phyloP scores from a whole-genome alignment of 1,140 invertebrate species.

The Acromyrmex echinatior region DNA sequence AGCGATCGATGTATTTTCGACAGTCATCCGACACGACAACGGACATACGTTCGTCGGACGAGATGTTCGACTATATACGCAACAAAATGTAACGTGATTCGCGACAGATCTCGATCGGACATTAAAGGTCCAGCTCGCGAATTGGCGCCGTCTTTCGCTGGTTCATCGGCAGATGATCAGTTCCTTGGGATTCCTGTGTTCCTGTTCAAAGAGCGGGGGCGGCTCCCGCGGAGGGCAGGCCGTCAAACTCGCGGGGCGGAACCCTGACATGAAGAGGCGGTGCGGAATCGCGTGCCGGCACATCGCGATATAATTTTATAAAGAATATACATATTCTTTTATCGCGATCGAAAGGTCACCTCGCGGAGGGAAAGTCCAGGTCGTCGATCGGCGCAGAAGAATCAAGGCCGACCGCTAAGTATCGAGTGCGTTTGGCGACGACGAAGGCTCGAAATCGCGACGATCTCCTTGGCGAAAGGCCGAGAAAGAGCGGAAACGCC shows the following conservation, averaged over 20 bases:
- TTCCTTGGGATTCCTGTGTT: constrained; percentile 84
- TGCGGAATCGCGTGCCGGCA: constrained; percentile 82
- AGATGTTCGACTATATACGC: background rate
- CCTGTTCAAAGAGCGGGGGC: constrained; percentile 87
- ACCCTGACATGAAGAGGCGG: constrained; percentile 86
- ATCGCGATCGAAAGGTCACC: background rate
- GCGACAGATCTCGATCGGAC: background rate
- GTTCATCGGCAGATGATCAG: constrained; percentile 34
- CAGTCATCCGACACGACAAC: background rate
- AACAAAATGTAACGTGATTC: background rate
- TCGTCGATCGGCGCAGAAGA: constrained; percentile 4
- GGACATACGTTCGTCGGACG: background rate
- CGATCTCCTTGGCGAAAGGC: constrained; percentile 57
- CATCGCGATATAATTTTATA: constrained; percentile 43
- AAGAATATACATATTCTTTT: background rate
- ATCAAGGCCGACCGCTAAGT: background rate
- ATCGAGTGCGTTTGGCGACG: background rate
- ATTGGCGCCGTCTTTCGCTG: background rate
- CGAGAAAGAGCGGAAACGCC: constrained; percentile 81
- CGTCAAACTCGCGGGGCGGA: constrained; percentile 87
- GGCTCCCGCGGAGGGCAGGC: constrained; percentile 87
- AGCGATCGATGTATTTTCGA: background rate
- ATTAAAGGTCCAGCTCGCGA: background rate
- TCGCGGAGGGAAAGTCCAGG: background rate
- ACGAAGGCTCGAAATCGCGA: background rate